Base-by-base conservation (phyloP, 1,140 invertebrate genomes). In the Lepidurus packardi region DNA sequence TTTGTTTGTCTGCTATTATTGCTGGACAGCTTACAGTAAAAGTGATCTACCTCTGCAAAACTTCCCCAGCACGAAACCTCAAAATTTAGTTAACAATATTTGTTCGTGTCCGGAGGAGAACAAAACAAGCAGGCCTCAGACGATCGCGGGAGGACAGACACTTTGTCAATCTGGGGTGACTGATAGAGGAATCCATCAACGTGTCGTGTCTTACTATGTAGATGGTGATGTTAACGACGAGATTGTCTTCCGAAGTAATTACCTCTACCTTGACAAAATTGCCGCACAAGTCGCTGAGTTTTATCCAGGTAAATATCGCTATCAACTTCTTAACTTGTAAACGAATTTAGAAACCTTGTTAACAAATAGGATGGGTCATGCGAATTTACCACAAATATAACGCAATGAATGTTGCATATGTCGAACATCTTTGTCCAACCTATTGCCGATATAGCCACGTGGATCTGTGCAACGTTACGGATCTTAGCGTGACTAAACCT, bases 371-470 rank as follows among this genome's bases (percentile, higher is more conserved):
- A 65, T 78, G 77, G 77, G 41, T 78, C 6, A 74, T 78, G 47
- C 34, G 77, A 21, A 78, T 78, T 74, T 78, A 78, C 73, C 78
- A 78, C 78, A 78, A 78, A 6, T 65, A 11, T 21, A 65, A 65
- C 21, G 16, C 7, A 65, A 65, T 21, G 9, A 21, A 65, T n/a
- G 53, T n/a, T n/a, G 53, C 53, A 7, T 65, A n/a, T 65, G 21
- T 21, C 7, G 21, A 44, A 9, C 76, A 73, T 25, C 43, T 77
- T 8, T 77, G 76, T 53, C 41, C 44, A 1, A 53, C 53, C 4
- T 77, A 77, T n/a, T 77, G 76, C 44, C 41, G 34, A 53, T 24
- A 53, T 41, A 7, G 53, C 13, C 42, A 77, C 41, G 76, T 77
- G 21, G 76, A 77, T 16, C 16, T 77, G 24, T 77, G 76, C 42